Conservation (phyloP, 2,113 vertebrate genomes). For the Semicossyphus pulcher region DNA sequence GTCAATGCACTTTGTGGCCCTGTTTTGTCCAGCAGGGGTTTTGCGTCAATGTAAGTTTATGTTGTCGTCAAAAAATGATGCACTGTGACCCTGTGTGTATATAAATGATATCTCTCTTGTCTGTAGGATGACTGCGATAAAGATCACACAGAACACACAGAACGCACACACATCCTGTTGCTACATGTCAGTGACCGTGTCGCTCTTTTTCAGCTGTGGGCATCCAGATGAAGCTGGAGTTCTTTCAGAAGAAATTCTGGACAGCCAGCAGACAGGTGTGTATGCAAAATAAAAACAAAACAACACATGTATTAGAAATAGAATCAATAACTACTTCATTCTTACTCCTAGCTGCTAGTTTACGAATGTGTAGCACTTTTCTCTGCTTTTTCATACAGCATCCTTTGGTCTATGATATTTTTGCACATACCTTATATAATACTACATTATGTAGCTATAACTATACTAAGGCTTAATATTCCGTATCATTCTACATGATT, state of each 20-base stretch:
- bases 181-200: conserved; percentile 53
- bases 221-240: conserved; percentile 99
- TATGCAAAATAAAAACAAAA: neutral
- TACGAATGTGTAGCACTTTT: too few relatives aligned
- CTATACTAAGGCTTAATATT: too few relatives aligned
- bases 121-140: conserved; percentile 8
- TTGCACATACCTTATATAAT: too few relatives aligned
- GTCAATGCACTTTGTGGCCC: neutral
- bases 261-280: conserved; percentile 97
- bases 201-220: conserved; percentile 91
- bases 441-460: too few relatives aligned
- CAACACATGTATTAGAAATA: too few relatives aligned
- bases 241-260: conserved; percentile 99
- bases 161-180: conserved; percentile 6
- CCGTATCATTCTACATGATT: too few relatives aligned
- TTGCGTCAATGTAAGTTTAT: neutral
- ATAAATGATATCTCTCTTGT: neutral
- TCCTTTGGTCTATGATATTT: too few relatives aligned
- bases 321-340: too few relatives aligned
- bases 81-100: neutral
- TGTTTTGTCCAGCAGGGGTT: conserved; percentile 17
- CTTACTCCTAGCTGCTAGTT: too few relatives aligned
- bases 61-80: conserved; percentile 22
- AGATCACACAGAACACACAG: neutral
- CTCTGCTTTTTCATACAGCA: too few relatives aligned